Evolutionary conservation across 2,113 vertebrate genomes (phyloP).

Genomic region (Tychaedon coryphoeus): DNA sequence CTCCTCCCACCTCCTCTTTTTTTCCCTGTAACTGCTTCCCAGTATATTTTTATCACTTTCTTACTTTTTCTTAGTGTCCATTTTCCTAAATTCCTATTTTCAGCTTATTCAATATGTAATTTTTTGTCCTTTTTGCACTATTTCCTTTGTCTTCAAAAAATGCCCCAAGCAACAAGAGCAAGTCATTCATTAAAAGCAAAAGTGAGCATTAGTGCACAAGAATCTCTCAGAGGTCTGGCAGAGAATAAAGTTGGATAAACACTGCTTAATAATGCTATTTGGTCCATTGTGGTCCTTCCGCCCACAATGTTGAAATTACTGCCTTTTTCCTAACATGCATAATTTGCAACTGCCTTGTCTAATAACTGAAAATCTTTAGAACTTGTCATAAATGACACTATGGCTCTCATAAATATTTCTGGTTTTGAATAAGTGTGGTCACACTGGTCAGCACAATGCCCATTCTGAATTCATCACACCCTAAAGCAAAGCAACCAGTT

Average conservation of each 20-base stretch:
- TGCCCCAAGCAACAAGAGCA: neutral
- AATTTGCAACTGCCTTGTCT: neutral
- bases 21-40: neutral
- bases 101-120: neutral
- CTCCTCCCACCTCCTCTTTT: neutral
- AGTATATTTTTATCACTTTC: neutral
- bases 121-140: neutral
- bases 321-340: neutral
- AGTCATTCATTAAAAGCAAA: neutral
- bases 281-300: neutral
- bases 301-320: neutral
- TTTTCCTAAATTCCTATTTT: neutral
- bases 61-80: neutral
- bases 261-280: neutral
- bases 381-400: neutral
- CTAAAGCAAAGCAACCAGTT: neutral
- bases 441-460: neutral
- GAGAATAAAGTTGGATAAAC: neutral
- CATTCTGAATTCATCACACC: neutral
- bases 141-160: neutral
- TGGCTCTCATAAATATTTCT: neutral
- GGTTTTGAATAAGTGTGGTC: neutral
- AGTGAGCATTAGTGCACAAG: neutral
- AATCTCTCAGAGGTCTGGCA: neutral
- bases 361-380: neutral